Percentiles rank a stretch among this genome's conserved stretches.
Evolutionary conservation across 1,140 invertebrate genomes (phyloP).

Genomic region (Drosophila burlai): DNA sequence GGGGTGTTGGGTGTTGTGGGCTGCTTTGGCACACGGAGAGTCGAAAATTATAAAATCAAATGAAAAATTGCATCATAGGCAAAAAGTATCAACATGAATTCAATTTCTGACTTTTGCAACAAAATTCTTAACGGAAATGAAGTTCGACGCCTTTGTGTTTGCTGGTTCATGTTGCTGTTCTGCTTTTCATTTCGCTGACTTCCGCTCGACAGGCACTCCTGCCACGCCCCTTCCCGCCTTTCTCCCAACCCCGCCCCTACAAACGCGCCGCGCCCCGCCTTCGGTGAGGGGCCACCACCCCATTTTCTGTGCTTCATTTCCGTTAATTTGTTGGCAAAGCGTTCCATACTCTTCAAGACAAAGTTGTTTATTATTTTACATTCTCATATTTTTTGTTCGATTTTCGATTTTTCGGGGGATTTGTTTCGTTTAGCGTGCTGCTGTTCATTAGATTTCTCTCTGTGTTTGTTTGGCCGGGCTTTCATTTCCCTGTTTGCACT

Average conservation of each 20-base stretch:
- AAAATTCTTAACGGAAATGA: conserved; percentile 85
- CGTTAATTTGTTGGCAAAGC: conserved; percentile 85
- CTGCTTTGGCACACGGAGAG: conserved; percentile 53
- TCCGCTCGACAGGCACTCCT: conserved; percentile 47
- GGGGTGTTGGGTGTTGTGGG: conserved; percentile 1
- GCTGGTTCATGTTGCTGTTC: conserved; percentile 47
- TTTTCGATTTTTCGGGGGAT: conserved; percentile 35
- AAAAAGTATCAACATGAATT: conserved; percentile 84
- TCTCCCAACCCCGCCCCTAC: not conserved
- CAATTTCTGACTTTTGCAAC: conserved; percentile 80
- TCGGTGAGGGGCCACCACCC: conserved; percentile 40
- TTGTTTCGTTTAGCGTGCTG: conserved; percentile 28
- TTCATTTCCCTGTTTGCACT: conserved; percentile 70
- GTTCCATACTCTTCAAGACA: conserved; percentile 85
- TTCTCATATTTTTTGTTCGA: conserved; percentile 80
- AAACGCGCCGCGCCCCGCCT: conserved; percentile 17
- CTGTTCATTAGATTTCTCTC: conserved; percentile 53
- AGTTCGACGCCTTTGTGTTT: conserved; percentile 68
- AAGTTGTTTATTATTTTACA: conserved; percentile 84
- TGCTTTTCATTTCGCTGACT: conserved; percentile 40
- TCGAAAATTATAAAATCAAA: conserved; percentile 75
- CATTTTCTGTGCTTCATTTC: conserved; percentile 77
- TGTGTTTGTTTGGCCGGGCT: conserved; percentile 17
- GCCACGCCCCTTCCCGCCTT: conserved; percentile 28
- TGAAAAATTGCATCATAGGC: conserved; percentile 81